Evolutionary conservation across 2,888 invertebrate genomes (phyloP).

Genomic region (Calameuta idolon): DNA sequence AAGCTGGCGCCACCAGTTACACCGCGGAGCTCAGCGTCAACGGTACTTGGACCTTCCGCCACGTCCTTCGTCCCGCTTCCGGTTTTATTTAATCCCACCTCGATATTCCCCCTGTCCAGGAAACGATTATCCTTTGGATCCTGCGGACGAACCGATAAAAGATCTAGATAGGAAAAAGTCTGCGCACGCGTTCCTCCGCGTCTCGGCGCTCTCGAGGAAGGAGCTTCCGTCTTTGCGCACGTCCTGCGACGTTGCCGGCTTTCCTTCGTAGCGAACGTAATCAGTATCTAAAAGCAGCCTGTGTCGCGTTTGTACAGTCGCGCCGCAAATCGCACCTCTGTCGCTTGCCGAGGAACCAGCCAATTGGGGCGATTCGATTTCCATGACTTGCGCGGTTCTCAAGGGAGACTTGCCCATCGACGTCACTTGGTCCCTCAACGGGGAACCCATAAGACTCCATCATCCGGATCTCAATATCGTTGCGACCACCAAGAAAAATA

Average conservation of each 20-base stretch:
- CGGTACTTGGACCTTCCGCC: conserved; percentile 56
- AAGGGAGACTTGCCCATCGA: conserved; percentile 79
- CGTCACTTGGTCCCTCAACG: conserved; percentile 80
- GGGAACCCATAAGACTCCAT: conserved; percentile 65
- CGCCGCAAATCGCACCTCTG: conserved; percentile 80
- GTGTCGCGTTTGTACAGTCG: conserved; percentile 70
- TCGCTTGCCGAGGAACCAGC: conserved; percentile 77
- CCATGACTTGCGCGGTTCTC: conserved; percentile 72
- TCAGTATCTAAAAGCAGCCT: conserved; percentile 23
- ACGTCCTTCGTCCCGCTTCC: background rate
- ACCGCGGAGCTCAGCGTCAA: conserved; percentile 70
- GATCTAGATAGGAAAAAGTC: too few species aligned
- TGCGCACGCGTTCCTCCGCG: conserved; percentile 37
- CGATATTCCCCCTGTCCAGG: conserved; percentile 22
- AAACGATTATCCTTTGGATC: too few species aligned
- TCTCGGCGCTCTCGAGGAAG: conserved; percentile 9
- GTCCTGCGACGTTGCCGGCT: too few species aligned
- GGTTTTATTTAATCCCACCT: conserved; percentile 32
- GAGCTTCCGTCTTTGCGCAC: conserved; percentile 39
- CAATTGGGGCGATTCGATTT: conserved; percentile 74
- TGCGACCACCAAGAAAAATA: conserved; percentile 69
- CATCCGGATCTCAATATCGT: conserved; percentile 66
- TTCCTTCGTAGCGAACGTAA: conserved; percentile 38
- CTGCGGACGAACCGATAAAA: too few species aligned
- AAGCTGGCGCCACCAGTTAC: conserved; percentile 69